Percentiles rank a stretch among this genome's conserved stretches.
These are phyloP conservation scores for Drosophila prolongata DNA, from an alignment of 2,888 invertebrate species.

Conservation along the genomic window DNA sequence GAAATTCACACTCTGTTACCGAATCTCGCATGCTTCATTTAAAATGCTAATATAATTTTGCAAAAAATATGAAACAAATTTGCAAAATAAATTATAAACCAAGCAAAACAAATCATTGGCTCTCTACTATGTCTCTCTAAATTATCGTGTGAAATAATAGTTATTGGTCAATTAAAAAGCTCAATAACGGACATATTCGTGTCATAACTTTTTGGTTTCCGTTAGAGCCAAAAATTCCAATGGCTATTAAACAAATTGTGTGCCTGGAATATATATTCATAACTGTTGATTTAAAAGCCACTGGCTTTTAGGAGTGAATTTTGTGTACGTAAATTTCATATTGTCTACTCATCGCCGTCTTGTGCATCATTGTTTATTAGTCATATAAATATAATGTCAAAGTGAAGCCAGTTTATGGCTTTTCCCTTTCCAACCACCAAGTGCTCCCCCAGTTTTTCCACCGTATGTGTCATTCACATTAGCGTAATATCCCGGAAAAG, in stretches of 20 bases:
- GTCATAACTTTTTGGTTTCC: slow-evolving; percentile 37
- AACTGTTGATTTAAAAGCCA: slow-evolving; percentile 47
- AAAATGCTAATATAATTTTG: slow-evolving; percentile 9
- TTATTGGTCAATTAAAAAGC: slow-evolving; percentile 43
- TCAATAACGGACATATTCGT: slow-evolving; percentile 27
- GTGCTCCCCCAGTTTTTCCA: neutral
- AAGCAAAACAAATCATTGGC: slow-evolving; percentile 7
- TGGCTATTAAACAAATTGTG: slow-evolving; percentile 20
- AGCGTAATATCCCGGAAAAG: slow-evolving; percentile 73
- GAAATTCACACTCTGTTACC: slow-evolving; percentile 16
- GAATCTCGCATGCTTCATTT: slow-evolving; percentile 5
- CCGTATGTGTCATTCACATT: slow-evolving; percentile 61
- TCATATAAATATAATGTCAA: slow-evolving; percentile 69
- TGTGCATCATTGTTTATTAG: slow-evolving; percentile 68
- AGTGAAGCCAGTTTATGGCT: slow-evolving; percentile 52
- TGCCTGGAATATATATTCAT: slow-evolving; percentile 8
- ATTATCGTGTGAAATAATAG: slow-evolving; percentile 17
- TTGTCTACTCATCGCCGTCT: slow-evolving; percentile 42
- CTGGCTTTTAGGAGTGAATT: slow-evolving; percentile 19
- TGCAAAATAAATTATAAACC: slow-evolving; percentile 17
- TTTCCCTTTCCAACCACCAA: slow-evolving; percentile 2
- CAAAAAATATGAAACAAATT: neutral
- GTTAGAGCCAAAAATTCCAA: slow-evolving; percentile 10
- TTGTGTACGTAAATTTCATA: slow-evolving; percentile 10
- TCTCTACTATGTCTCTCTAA: slow-evolving; percentile 2